Percentiles rank a stretch among this genome's conserved stretches.
These are phyloP conservation scores for Notodonta dromedarius DNA, from an alignment of 2,888 invertebrate species.

Conservation along the genomic window DNA sequence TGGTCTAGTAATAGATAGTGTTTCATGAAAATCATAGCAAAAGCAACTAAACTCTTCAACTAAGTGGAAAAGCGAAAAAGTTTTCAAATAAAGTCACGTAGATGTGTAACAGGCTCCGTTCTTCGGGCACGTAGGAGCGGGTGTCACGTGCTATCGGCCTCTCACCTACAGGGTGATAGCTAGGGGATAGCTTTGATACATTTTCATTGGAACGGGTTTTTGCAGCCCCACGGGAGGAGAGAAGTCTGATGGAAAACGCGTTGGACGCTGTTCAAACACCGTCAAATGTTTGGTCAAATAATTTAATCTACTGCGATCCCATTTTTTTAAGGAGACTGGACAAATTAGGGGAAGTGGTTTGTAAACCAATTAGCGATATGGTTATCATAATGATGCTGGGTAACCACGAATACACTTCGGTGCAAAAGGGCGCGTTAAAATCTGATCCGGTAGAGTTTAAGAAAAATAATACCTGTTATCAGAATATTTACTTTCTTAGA, in stretches of 20 bases:
- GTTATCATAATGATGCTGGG: too few relatives aligned
- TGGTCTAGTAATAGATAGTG: too few relatives aligned
- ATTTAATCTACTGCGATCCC: too few relatives aligned
- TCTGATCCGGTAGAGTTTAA: too few relatives aligned
- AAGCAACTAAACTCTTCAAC: not conserved
- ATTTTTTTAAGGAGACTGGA: too few relatives aligned
- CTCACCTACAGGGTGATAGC: not conserved
- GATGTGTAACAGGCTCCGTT: not conserved
- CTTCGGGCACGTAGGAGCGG: not conserved
- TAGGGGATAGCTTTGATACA: not conserved
- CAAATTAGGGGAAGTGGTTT: too few relatives aligned
- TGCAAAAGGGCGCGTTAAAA: too few relatives aligned
- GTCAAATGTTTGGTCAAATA: not conserved
- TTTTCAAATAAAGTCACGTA: conserved; percentile 2
- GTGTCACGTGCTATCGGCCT: not conserved
- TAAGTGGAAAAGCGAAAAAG: not conserved
- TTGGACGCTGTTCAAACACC: not conserved
- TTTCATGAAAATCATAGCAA: not conserved
- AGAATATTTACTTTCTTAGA: too few relatives aligned
- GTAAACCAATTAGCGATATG: too few relatives aligned
- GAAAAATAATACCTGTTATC: too few relatives aligned
- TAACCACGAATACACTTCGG: too few relatives aligned
- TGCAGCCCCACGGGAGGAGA: not conserved
- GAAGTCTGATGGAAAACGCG: not conserved
- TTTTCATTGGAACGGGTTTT: conserved; percentile 1